These are phyloP conservation scores for Bucco capensis DNA, from an alignment of 2,113 vertebrate genomes.

Conservation along the genomic window DNA sequence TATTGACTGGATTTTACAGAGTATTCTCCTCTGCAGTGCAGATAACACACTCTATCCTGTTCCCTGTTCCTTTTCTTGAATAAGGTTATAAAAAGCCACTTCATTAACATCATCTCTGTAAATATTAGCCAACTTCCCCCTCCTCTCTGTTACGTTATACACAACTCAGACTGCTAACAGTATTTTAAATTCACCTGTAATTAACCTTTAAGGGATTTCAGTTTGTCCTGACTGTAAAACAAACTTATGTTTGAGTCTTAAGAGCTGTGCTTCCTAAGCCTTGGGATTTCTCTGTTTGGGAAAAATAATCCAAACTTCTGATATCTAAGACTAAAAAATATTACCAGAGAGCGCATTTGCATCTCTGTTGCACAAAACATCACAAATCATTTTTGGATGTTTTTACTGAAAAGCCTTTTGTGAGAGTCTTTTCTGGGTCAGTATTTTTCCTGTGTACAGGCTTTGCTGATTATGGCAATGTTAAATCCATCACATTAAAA, in stretches of 20 bases:
- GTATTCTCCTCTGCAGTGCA: slow-evolving; percentile 8
- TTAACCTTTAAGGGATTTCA: slow-evolving; percentile 39
- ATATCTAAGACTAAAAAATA: background rate
- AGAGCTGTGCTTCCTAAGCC: background rate
- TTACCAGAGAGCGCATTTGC: background rate
- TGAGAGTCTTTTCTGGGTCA: background rate
- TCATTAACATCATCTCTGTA: background rate
- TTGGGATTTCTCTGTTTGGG: background rate
- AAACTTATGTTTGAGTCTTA: background rate
- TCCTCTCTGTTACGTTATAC: background rate
- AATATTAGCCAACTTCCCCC: background rate
- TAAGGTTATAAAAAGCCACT: background rate
- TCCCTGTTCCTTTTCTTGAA: background rate
- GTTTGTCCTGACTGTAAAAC: background rate
- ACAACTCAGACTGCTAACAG: background rate
- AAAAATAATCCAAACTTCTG: slow-evolving; percentile 28
- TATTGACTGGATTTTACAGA: background rate
- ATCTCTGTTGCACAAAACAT: background rate
- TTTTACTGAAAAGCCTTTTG: background rate
- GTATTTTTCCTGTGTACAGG: background rate
- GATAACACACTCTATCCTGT: background rate
- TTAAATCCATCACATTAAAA: background rate
- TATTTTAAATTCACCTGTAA: slow-evolving; percentile 22
- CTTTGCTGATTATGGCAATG: background rate
- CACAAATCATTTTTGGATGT: background rate